phyloP scores from a whole-genome alignment of 1,140 invertebrate species.

The Procambarus virginalis region DNA sequence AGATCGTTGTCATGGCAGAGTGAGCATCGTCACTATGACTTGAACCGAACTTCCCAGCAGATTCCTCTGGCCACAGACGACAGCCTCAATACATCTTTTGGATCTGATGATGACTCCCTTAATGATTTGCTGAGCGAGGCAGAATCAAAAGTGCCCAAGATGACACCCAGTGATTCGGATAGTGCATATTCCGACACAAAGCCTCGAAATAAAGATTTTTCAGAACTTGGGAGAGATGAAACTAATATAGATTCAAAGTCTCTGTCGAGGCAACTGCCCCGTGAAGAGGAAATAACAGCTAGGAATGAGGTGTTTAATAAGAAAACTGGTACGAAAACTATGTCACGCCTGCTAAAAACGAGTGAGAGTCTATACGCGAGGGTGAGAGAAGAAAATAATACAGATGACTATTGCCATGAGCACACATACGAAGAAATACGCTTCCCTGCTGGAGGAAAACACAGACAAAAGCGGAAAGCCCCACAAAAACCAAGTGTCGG shows the following conservation, averaged over 20 bases:
- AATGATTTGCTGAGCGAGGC: conserved; percentile 76
- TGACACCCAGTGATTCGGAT: conserved; percentile 83
- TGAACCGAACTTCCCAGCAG: conserved; percentile 6
- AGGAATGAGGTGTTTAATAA: conserved; percentile 81
- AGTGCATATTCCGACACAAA: conserved; percentile 82
- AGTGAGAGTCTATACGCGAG: conserved; percentile 17
- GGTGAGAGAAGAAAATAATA: not conserved
- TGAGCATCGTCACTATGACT: conserved; percentile 60
- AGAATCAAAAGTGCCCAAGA: conserved; percentile 72
- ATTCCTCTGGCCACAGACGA: conserved; percentile 12
- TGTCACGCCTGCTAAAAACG: conserved; percentile 74
- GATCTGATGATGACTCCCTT: conserved; percentile 75
- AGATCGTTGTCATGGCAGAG: conserved; percentile 60
- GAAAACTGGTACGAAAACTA: conserved; percentile 78
- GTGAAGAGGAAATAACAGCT: conserved; percentile 85
- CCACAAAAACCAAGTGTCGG: conserved; percentile 74
- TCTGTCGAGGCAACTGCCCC: conserved; percentile 78
- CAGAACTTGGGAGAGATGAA: conserved; percentile 73
- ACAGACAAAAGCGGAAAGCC: conserved; percentile 73
- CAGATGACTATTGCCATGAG: conserved; percentile 71
- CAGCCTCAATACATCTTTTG: conserved; percentile 28
- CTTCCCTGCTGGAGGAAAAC: conserved; percentile 72
- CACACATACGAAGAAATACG: conserved; percentile 75
- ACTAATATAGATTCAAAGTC: conserved; percentile 80
- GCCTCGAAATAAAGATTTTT: conserved; percentile 74